phyloP scores from a whole-genome alignment of 2,888 invertebrate genomes.

The Macrosoma leucophasiata region DNA sequence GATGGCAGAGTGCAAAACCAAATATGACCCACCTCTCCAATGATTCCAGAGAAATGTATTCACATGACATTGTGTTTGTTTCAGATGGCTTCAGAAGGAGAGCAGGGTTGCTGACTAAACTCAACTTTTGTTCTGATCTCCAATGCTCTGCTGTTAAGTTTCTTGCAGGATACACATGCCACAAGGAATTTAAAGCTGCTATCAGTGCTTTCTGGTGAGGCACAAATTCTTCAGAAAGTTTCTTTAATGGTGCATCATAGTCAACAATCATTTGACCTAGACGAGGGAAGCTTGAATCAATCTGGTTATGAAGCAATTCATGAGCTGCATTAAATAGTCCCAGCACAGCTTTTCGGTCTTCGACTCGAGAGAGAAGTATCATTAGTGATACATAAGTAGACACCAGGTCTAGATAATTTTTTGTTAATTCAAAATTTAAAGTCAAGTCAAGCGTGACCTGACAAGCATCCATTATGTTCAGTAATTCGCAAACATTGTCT shows the following conservation, averaged over 20 bases:
- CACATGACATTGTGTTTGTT: conserved; percentile 97
- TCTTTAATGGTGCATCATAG: conserved; percentile 96
- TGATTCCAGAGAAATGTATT: conserved; percentile 95
- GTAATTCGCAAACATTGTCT: conserved; percentile 92
- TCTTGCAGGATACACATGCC: conserved; percentile 89
- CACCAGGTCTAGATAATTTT: conserved; percentile 95
- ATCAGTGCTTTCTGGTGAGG: conserved; percentile 93
- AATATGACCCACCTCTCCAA: conserved; percentile 99
- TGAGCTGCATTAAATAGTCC: conserved; percentile 98
- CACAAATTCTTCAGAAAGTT: conserved; percentile 96
- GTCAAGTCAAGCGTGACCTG: conserved; percentile 96
- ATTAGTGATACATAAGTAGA: conserved; percentile 95
- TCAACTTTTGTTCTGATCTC: conserved; percentile 94
- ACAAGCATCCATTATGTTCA: conserved; percentile 97
- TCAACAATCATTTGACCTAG: conserved; percentile 98
- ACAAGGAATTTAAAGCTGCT: conserved; percentile 91
- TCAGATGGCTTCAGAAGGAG: conserved; percentile 95
- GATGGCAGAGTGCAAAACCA: conserved; percentile 93
- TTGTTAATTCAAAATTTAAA: conserved; percentile 96
- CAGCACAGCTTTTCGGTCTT: conserved; percentile 97
- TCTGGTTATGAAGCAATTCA: conserved; percentile 94
- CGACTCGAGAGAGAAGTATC: conserved; percentile 97
- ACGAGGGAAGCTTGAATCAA: conserved; percentile 94
- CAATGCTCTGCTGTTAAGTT: conserved; percentile 96
- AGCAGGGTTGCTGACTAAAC: conserved; percentile 95